Evolutionary conservation across 1,140 invertebrate genomes (phyloP).

Genomic region (Platorchestia sp.): DNA sequence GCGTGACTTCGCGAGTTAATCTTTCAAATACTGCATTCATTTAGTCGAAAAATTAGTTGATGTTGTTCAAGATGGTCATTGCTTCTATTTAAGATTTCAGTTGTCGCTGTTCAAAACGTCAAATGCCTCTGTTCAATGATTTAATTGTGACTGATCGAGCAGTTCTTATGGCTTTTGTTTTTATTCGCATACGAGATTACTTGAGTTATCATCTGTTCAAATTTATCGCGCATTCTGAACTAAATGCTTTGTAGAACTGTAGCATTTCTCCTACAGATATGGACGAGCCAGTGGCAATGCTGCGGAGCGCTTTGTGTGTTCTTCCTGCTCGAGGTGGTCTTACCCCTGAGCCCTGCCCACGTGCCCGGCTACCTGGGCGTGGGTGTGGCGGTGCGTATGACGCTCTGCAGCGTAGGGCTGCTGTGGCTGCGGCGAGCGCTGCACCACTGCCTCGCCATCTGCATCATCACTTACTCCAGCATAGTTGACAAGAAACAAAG

Average conservation of each 20-base stretch:
- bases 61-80: neutral
- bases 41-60: neutral
- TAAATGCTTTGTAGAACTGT: neutral
- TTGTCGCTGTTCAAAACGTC: neutral
- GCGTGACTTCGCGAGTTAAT: neutral
- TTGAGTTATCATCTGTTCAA: neutral
- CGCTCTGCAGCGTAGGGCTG: neutral
- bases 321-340: constrained; percentile 5
- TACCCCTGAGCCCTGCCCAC: neutral
- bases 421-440: neutral
- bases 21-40: neutral
- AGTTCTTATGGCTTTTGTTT: neutral
- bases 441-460: constrained; percentile 35
- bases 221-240: neutral
- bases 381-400: neutral
- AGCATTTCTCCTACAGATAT: neutral
- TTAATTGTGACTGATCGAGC: neutral
- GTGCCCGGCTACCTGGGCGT: neutral
- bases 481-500: constrained; percentile 29
- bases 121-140: neutral
- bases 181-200: neutral
- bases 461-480: constrained; percentile 36
- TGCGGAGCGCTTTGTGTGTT: neutral
- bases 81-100: neutral
- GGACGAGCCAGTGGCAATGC: neutral